These are phyloP conservation scores for Holacanthella duospinosa DNA, from an alignment of 2,888 invertebrate genomes.

Conservation along the genomic window DNA sequence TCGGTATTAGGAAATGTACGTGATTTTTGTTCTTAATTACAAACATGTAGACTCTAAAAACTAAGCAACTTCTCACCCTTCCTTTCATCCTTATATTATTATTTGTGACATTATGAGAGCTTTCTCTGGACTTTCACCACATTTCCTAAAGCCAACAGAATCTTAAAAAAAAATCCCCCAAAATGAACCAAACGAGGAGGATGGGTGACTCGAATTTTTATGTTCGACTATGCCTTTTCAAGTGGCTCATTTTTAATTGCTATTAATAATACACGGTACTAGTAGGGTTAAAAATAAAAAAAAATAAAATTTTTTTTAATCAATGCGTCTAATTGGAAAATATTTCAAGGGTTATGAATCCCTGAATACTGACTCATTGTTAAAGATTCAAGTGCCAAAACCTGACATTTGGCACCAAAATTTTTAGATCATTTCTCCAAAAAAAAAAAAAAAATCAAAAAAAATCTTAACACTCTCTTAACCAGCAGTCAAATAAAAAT, in stretches of 20 bases:
- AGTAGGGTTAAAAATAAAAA: background rate
- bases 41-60: background rate
- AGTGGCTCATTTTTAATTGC: constrained; percentile 4
- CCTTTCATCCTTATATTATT: background rate
- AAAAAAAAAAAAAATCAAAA: no score
- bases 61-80: background rate
- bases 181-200: background rate
- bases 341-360: constrained; percentile 4
- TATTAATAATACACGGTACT: background rate
- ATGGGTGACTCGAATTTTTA: constrained; percentile 3
- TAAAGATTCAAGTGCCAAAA: background rate
- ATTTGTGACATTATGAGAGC: background rate
- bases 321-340: constrained; percentile 1
- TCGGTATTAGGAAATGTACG: constrained; percentile 1
- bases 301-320: background rate
- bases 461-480: no score
- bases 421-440: background rate
- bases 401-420: background rate
- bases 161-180: background rate
- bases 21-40: constrained; percentile 2
- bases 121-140: background rate
- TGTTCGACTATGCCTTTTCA: no score
- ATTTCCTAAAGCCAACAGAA: background rate
- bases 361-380: background rate
- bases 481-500: background rate